Base-by-base conservation (phyloP, 1,140 invertebrate species). In the Calliopsis andreniformis region DNA sequence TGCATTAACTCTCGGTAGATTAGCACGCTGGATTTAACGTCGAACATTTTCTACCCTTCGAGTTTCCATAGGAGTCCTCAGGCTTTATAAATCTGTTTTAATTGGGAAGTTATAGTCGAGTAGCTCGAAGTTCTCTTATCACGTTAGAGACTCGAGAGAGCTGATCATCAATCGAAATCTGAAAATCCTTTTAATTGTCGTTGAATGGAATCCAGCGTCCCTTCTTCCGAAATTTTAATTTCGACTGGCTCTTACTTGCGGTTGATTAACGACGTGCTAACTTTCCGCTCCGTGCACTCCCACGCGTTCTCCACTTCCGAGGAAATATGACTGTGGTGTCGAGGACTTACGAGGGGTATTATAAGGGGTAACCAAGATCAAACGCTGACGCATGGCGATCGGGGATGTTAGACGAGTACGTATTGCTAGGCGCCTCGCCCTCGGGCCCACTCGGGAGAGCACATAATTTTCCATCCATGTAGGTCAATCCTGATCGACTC, bases 281-380 rank as follows among this genome's bases (percentile, higher is more conserved):
- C 14, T 35, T 35, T 64, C 28, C 14, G 7, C 35, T 16, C 12
- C 25, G 28, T 23, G 3, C 42, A 30, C 28, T 2, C 16, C 18
- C 10, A 6, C 18, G n/a, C 25, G n/a, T 30, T 69, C 43, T 51
- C 14, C 23, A 3, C 5, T 23, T 12, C 35, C 23, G 51, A 43
- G 53, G 28, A 69, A 58, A 58, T 58, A 58, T 32, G 51, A 69
- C 51, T 32, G 35, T 51, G 35, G 53, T 18, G 5, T 20, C 23
- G 53, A 58, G 42, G 39, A 69, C 10, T 69, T 69, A 69, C 67
- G 67, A 69, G 53, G 39, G n/a, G 18, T 42, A 47, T 66, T 67
- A 78, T 78, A 67, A 62, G 51, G 66, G 62, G 49, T 43, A 72
- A 58, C 42, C 69, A 59, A 78, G 61, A 78, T 80, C 78, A 80